Conservation (phyloP, 1,140 invertebrate genomes). For the Mya arenaria region DNA sequence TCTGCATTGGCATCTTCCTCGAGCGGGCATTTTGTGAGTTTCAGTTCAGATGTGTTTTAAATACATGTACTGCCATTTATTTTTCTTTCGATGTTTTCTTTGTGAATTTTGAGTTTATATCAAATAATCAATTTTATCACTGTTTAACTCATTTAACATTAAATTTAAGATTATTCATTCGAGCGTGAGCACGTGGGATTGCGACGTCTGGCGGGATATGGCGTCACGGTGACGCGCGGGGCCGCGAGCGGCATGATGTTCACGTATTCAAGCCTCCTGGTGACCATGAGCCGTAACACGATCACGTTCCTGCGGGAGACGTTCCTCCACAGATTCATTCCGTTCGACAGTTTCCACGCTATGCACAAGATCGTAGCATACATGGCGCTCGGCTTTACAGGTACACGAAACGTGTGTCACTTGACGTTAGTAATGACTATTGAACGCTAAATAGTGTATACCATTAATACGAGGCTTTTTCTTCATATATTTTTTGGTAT, state of each 20-base stretch:
- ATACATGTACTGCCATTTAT: no score
- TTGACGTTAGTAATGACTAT: no score
- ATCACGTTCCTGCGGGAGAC: conserved; percentile 98
- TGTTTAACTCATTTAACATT: no score
- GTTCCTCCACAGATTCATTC: conserved; percentile 98
- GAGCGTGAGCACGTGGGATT: conserved; percentile 95
- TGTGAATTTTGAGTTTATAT: no score
- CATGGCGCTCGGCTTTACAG: conserved; percentile 94
- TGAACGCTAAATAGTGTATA: no score
- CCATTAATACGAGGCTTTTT: no score
- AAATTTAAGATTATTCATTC: conserved; percentile 77
- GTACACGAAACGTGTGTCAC: no score
- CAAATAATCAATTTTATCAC: no score
- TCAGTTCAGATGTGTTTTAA: not conserved
- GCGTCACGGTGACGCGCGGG: conserved; percentile 98
- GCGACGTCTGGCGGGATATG: conserved; percentile 98
- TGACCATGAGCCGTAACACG: conserved; percentile 98
- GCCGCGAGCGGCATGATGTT: conserved; percentile 98
- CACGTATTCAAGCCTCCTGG: conserved; percentile 95
- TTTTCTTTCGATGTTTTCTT: no score
- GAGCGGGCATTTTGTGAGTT: conserved; percentile 97
- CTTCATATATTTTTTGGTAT: no score
- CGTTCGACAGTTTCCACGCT: conserved; percentile 97
- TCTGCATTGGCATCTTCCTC: conserved; percentile 95
- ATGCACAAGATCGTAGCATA: conserved; percentile 99